Conservation (phyloP, 2,888 invertebrate genomes). For the Ischnus inquisitorius region DNA sequence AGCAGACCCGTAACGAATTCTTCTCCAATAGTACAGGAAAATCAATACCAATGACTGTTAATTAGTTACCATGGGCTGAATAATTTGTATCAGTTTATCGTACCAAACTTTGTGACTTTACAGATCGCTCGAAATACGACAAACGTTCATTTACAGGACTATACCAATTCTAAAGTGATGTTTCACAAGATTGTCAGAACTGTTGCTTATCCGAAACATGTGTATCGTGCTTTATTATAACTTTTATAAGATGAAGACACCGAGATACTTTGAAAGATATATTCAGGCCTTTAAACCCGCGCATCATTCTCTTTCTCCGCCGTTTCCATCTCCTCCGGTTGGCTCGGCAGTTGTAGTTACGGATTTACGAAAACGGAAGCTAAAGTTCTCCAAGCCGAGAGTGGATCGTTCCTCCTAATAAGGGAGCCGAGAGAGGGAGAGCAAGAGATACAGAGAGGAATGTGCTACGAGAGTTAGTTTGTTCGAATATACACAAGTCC, state of each 20-base stretch:
- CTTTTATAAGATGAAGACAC: not conserved
- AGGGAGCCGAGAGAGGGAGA: constrained; percentile 27
- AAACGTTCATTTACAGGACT: not conserved
- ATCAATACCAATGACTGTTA: too few species aligned
- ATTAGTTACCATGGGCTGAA: too few species aligned
- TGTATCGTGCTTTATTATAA: not conserved
- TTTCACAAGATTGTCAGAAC: not conserved
- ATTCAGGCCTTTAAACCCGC: not conserved
- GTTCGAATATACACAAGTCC: constrained; percentile 48
- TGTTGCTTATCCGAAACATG: not conserved
- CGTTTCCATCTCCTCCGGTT: not conserved
- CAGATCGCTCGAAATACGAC: not conserved
- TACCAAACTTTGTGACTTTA: too few species aligned
- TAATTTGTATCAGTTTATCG: too few species aligned
- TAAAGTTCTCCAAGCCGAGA: constrained; percentile 40
- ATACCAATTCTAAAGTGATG: not conserved
- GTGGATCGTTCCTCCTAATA: constrained; percentile 62
- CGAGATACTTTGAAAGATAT: not conserved
- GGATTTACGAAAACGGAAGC: constrained; percentile 43
- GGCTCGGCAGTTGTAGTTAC: constrained; percentile 33
- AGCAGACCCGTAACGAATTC: too few species aligned
- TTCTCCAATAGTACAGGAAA: too few species aligned
- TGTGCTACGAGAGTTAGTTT: constrained; percentile 36
- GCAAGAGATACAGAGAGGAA: not conserved
- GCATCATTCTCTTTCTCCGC: not conserved